phyloP scores from a whole-genome alignment of 2,113 vertebrate species.

The Malurus elegans region DNA sequence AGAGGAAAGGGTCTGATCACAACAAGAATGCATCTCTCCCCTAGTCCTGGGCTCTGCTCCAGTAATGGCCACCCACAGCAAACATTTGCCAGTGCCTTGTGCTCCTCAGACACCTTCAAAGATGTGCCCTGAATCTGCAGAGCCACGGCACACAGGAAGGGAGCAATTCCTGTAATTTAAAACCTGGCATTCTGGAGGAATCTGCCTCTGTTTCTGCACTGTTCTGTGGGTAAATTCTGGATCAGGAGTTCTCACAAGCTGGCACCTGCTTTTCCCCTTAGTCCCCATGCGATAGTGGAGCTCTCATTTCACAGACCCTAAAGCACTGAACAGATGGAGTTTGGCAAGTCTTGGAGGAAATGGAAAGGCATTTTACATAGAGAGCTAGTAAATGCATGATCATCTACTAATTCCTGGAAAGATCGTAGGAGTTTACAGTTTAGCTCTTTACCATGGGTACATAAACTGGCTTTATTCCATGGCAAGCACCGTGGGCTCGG shows the following conservation, averaged over 20 bases:
- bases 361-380: background rate
- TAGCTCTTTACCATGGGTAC: background rate
- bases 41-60: background rate
- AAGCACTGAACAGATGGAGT: background rate
- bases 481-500: background rate
- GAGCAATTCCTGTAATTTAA: background rate
- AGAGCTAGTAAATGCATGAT: background rate
- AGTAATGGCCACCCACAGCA: background rate
- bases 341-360: background rate
- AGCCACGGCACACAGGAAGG: background rate
- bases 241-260: background rate
- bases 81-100: background rate
- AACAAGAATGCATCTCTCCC: background rate
- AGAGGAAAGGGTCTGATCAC: background rate
- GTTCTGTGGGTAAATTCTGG: fast-evolving
- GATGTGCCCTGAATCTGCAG: background rate
- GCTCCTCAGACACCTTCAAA: background rate
- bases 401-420: background rate
- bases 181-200: background rate
- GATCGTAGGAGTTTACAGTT: background rate
- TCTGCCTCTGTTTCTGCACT: background rate
- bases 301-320: background rate
- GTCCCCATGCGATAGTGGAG: fast-evolving
- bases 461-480: background rate
- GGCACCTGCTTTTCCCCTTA: background rate